Conservation (phyloP, 2,797 vertebrate species). For the Tolypeutes matacus region DNA sequence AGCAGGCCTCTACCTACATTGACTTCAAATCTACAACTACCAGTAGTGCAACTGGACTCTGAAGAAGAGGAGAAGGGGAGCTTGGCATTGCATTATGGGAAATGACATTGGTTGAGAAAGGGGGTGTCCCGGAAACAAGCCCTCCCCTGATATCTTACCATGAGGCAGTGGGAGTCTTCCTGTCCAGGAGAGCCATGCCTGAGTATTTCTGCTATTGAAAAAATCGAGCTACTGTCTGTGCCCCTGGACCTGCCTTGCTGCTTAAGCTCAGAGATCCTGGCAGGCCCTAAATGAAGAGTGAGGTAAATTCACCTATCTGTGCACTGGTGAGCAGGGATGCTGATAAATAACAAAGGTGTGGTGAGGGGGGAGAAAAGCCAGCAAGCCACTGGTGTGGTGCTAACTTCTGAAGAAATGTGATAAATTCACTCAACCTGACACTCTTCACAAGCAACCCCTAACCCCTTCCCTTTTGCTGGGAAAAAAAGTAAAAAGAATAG, state of each 20-base stretch:
- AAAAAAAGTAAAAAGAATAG: not conserved
- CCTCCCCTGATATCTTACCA: not conserved
- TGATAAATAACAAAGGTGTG: slow-evolving; percentile 4
- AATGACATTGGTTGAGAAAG: not conserved
- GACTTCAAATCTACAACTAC: not conserved
- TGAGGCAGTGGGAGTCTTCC: not conserved
- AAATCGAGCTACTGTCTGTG: not conserved
- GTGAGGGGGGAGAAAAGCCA: not conserved
- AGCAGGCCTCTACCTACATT: not conserved
- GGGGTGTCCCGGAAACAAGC: not conserved
- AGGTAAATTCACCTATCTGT: not conserved
- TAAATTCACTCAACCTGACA: not conserved
- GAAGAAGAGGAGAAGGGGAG: not conserved
- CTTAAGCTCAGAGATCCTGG: slow-evolving; percentile 21
- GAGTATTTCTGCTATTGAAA: not conserved
- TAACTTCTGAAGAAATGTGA: not conserved
- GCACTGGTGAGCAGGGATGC: not conserved
- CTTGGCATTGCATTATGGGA: not conserved
- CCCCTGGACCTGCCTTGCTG: not conserved
- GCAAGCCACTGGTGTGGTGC: not conserved
- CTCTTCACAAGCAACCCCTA: not conserved
- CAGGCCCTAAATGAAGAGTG: not conserved
- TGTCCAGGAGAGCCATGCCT: not conserved
- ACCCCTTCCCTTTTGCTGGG: not conserved
- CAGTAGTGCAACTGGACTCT: not conserved